A percentile compares a stretch with the other conserved stretches of the same genome.
These are phyloP conservation scores for Axis porcinus DNA, from an alignment of 2,113 vertebrate species.

Conservation along the genomic window DNA sequence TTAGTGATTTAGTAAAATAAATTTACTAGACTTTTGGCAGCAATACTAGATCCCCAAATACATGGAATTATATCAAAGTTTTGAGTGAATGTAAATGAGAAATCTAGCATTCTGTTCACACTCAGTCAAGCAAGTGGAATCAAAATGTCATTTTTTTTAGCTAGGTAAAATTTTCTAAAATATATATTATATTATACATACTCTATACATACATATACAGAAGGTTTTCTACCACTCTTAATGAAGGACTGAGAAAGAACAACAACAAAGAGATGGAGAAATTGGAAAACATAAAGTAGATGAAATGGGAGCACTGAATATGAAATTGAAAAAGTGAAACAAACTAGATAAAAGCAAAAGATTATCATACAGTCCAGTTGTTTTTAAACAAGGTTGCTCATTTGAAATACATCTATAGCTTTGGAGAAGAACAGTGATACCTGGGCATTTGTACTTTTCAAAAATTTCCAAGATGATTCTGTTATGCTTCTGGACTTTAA, in stretches of 20 bases:
- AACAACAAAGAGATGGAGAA: background rate
- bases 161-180: background rate
- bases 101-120: background rate
- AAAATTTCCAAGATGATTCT: background rate
- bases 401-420: background rate
- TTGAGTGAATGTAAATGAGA: background rate
- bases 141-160: background rate
- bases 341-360: background rate
- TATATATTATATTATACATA: background rate
- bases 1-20: background rate
- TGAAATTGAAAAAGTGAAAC: background rate
- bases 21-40: background rate
- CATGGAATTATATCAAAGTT: background rate
- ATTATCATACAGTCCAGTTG: background rate
- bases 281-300: background rate
- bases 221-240: background rate
- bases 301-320: background rate
- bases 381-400: background rate
- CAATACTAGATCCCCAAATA: background rate
- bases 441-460: background rate
- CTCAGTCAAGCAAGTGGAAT: background rate
- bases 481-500: background rate
- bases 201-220: background rate
- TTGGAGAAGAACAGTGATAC: background rate
- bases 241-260: background rate